Evolutionary conservation across 2,113 vertebrate species (phyloP).

Genomic region (Blennius ocellaris): DNA sequence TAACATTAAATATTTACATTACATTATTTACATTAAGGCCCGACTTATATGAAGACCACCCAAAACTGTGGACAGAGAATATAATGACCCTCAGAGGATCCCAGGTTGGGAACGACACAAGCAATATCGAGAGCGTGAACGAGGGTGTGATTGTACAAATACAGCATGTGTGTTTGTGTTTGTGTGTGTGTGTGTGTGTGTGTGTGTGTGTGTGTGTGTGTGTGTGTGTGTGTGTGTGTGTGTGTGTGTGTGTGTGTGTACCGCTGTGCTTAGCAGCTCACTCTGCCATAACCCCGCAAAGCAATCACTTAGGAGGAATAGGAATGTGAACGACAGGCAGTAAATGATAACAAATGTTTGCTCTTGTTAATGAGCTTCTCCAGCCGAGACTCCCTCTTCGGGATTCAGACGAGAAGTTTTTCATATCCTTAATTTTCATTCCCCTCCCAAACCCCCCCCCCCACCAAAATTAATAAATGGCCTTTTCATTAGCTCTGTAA

Average conservation of each 20-base stretch:
- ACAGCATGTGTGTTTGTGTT: no score
- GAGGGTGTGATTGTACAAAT: not conserved
- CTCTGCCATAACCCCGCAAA: not conserved
- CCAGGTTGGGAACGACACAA: not conserved
- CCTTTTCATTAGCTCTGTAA: not conserved
- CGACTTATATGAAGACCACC: conserved; percentile 52
- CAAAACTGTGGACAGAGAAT: not conserved
- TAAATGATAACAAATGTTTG: conserved; percentile 54
- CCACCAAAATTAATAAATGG: not conserved
- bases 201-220: not conserved
- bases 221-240: not conserved
- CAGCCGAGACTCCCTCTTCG: not conserved
- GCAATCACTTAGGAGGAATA: not conserved
- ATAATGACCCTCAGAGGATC: not conserved
- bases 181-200: not conserved
- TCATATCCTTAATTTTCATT: not conserved
- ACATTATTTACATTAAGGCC: conserved; percentile 58
- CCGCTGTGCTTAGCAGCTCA: not conserved
- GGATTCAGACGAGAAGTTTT: conserved; percentile 2
- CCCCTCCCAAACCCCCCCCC: no score
- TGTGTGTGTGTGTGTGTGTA: not conserved
- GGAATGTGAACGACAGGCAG: conserved; percentile 20
- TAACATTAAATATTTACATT: conserved; percentile 69
- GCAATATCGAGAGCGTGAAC: not conserved
- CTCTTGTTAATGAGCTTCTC: conserved; percentile 23